Base-by-base conservation (phyloP, 2,888 invertebrate genomes). In the Siphlonurus alternatus region DNA sequence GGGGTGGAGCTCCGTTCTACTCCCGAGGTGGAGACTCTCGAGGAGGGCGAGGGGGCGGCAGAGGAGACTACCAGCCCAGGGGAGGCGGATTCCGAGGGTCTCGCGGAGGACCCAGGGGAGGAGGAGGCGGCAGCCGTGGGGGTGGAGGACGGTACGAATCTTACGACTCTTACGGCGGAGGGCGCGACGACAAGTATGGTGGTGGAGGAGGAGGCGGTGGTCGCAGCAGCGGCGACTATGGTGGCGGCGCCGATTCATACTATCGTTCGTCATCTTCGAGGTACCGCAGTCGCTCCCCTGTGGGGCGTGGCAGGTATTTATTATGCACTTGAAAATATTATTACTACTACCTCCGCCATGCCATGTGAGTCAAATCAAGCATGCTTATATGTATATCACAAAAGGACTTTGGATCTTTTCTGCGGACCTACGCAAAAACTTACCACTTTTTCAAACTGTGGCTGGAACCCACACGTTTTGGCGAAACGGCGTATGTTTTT, bases 281-380 rank as follows among this genome's bases (percentile, higher is more conserved):
- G 72, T 79, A 78, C 72, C 74, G 79, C 69, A 78, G 77, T 72
- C 78, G 79, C 67, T 79, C 79, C 66, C 79, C 79, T 67, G 76
- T 77, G 70, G 76, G 75, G 73, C 76, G 78, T 74, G 77, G 76
- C 76, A 79, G 79, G 78, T 79, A 79, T 71, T 72, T 63, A 63
- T 63, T 59, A 59, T 59, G 63, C 63, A 38, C 38, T 38, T 38
- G 38, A 38, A 38, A 38, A 10, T 38, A 10, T 10, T 10, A 38
- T 10, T 10, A 38, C 5, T 15, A 38, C 5, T 10, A 38, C 38
- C 7, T 15, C 38, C 38, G 38, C 38, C 38, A 38, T 38, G 38
- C 38, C 38, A 38, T 38, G 38, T 38, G 38, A 38, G 38, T 38
- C 38, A 38, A 38, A 38, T 10, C 38, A 38, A 38, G 38, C 38